Evolutionary conservation across 2,113 vertebrate genomes (phyloP).

Genomic region (Sinocyclocheilus grahami): DNA sequence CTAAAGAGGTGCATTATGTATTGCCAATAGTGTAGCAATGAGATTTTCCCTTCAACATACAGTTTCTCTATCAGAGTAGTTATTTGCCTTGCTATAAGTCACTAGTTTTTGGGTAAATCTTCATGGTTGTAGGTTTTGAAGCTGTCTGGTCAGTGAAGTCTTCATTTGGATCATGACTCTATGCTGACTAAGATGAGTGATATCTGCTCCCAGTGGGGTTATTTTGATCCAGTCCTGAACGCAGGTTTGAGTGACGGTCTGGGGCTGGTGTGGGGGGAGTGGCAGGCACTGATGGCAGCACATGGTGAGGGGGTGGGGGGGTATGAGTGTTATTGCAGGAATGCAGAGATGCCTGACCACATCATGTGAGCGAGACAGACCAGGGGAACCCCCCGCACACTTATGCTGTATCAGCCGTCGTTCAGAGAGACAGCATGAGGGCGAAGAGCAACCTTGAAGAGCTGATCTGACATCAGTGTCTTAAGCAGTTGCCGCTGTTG

Average conservation of each 20-base stretch:
- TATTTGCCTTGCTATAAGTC: neutral
- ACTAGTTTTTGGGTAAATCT: neutral
- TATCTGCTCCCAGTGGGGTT: constrained; percentile 20
- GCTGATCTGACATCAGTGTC: neutral
- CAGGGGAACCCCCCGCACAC: constrained; percentile 39
- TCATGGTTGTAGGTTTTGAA: constrained; percentile 32
- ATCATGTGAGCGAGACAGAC: constrained; percentile 47
- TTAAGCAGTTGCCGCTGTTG: constrained; percentile 13
- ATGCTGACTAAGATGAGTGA: constrained; percentile 11
- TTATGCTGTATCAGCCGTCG: constrained; percentile 14
- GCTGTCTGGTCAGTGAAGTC: constrained; percentile 45
- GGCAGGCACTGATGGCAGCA: constrained; percentile 25
- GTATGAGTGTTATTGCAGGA: constrained; percentile 3
- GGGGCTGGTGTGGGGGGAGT: neutral
- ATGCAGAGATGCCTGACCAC: constrained; percentile 40
- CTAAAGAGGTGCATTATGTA: too few relatives aligned
- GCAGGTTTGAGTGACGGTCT: constrained; percentile 33
- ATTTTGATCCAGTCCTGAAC: constrained; percentile 26
- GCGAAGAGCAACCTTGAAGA: neutral
- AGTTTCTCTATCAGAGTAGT: neutral
- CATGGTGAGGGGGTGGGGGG: constrained; percentile 22
- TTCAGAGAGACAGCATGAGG: constrained; percentile 6
- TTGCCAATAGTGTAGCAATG: too few relatives aligned
- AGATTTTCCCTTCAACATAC: too few relatives aligned
- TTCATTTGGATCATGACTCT: constrained; percentile 41